These are phyloP conservation scores for Ephialtes manifestator DNA, from an alignment of 2,888 invertebrate species.

Conservation along the genomic window DNA sequence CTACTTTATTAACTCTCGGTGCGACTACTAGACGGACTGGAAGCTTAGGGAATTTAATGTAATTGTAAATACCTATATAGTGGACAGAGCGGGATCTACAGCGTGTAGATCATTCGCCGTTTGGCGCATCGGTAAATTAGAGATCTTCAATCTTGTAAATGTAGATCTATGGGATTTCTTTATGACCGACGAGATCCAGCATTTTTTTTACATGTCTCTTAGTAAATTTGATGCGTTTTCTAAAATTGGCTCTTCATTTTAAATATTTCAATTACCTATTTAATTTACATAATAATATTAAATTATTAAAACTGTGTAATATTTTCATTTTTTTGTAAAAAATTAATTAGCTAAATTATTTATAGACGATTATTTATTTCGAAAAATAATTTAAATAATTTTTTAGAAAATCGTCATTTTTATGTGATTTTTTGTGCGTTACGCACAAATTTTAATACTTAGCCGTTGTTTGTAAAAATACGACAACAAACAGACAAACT, in stretches of 20 bases:
- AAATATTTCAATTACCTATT: too few relatives aligned
- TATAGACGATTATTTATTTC: too few relatives aligned
- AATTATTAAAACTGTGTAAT: too few relatives aligned
- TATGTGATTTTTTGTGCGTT: not conserved
- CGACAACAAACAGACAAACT: not conserved
- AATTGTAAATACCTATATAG: not conserved
- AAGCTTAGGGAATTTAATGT: not conserved
- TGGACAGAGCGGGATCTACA: not conserved
- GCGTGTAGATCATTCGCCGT: not conserved
- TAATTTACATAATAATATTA: too few relatives aligned
- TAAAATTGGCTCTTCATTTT: too few relatives aligned
- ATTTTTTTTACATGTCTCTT: too few relatives aligned
- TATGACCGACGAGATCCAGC: not conserved
- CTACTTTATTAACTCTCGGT: not conserved
- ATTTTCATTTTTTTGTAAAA: too few relatives aligned
- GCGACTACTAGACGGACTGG: not conserved
- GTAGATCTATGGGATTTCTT: not conserved
- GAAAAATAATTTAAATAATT: not conserved
- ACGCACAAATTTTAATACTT: too few relatives aligned
- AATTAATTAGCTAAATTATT: too few relatives aligned
- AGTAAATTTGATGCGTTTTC: too few relatives aligned
- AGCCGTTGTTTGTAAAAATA: not conserved
- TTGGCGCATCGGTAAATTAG: constrained; percentile 21
- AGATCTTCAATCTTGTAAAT: not conserved
- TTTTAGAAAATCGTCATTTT: not conserved